Conservation (phyloP, 1,140 invertebrate species). For the Nebria ingens region DNA sequence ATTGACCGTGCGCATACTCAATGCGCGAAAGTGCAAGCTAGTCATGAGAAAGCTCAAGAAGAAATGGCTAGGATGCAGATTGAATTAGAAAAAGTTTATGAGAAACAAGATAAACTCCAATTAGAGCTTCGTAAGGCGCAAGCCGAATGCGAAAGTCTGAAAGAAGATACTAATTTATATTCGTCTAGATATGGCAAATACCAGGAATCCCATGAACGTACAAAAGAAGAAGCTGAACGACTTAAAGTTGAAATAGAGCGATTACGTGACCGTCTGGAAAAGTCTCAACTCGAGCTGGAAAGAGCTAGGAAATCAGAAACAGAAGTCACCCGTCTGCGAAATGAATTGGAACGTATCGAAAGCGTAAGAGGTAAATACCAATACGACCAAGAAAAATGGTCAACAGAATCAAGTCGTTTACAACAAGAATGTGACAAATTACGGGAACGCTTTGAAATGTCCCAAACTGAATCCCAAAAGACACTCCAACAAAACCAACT, state of each 20-base stretch:
- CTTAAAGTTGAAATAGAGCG: slow-evolving; percentile 74
- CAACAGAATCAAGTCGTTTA: slow-evolving; percentile 58
- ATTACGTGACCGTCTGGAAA: slow-evolving; percentile 71
- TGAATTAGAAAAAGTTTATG: slow-evolving; percentile 83
- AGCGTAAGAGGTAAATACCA: slow-evolving; percentile 75
- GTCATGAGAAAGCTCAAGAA: slow-evolving; percentile 79
- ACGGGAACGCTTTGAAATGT: slow-evolving; percentile 43
- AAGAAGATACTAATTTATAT: slow-evolving; percentile 62
- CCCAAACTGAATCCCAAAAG: slow-evolving; percentile 62
- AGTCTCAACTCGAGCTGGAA: slow-evolving; percentile 66
- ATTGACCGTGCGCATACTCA: slow-evolving; percentile 73
- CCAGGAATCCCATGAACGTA: slow-evolving; percentile 50
- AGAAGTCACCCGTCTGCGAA: slow-evolving; percentile 52
- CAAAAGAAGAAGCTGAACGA: slow-evolving; percentile 68
- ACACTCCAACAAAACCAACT: slow-evolving; percentile 51
- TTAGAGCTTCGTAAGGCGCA: slow-evolving; percentile 71
- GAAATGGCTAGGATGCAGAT: slow-evolving; percentile 75
- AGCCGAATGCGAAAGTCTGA: slow-evolving; percentile 59
- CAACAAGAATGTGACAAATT: slow-evolving; percentile 48
- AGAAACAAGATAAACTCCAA: slow-evolving; percentile 77
- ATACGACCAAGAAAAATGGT: slow-evolving; percentile 75
- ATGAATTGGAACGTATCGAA: slow-evolving; percentile 64
- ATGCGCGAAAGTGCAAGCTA: slow-evolving; percentile 67
- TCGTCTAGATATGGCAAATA: slow-evolving; percentile 66
- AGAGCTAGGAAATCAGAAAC: slow-evolving; percentile 55